Base-by-base conservation (phyloP, 2,113 vertebrate genomes). In the Pterocles gutturalis region DNA sequence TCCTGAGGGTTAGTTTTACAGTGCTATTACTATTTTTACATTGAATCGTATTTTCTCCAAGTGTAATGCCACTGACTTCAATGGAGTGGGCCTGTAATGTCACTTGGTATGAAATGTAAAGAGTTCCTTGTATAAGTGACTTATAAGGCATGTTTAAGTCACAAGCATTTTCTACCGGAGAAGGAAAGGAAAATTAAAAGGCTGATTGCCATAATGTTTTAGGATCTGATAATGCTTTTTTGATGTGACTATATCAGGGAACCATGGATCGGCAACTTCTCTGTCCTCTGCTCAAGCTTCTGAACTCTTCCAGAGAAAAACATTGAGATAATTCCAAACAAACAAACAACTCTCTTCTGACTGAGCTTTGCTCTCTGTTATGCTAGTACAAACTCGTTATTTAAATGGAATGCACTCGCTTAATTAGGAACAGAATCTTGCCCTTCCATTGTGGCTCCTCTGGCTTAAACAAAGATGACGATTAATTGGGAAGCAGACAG, bases 391-490 rank as follows among this genome's bases (percentile, higher is more conserved):
- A 94, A 79, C 94, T 95, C 5, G 66, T 96, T 97, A 91, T 96
- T 96, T 85, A 87, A 95, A 92, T 87, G 92, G 96, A 97, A 97
- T 97, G 95, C 70, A 43, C 62, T 80, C 57, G 65, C 69, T 96
- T 97, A 96, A 96, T 96, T 96, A 92, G 84, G 94, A 97, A 94
- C 89, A 96, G 95, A 97, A 82, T 96, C 84, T 94, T 76, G n/a
- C 92, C 73, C 89, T 95, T 96, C 81, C 94, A 96, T 79, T 97
- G 87, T 95, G 94, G 80, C 80, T 96, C 31, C 86, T 93, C 95
- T 93, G 95, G 86, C 96, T 89, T 96, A 97, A 93, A 97, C 92
- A 94, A 92, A 94, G 90, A 92, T 67, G 81, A 58, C 93, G 89
- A 95, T 92, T 95, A 96, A 97, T 90, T 93, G 89, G 72, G 89